Evolutionary conservation across 2,113 vertebrate genomes (phyloP), one percentile per base, ranked within the genome.

Genomic region (Petaurus breviceps): DNA sequence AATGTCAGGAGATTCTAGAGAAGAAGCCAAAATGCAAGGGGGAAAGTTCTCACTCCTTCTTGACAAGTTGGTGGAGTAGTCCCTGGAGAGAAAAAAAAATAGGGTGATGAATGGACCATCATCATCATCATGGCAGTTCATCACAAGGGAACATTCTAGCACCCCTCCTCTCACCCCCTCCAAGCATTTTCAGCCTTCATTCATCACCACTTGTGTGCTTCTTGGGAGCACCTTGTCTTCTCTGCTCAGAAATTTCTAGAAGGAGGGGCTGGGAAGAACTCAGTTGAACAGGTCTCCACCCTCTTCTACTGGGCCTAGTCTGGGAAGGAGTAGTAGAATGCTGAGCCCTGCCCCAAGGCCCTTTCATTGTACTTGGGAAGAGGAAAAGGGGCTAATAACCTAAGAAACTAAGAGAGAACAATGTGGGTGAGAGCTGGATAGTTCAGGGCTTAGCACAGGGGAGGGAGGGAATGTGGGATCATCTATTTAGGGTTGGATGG

Each of bases 311-410:
- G 50, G 22, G 23, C 10, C 11, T 49, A 23, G 14, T 37, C 0
- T 6, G 19, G 0, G 6, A 47, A 37, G 24, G 68, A 43, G 4
- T 28, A 49, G 46, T 43, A 46, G 51, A 50, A 8, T 31, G 51
- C 1, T 26, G 1, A 11, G 57, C 1, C 16, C 31, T 28, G 46
- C 1, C 4, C 89, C 95, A 26, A 28, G 6, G 90, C 26, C 49
- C 16, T 12, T 8, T 92, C 89, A 25, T 49, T 47, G 23, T 52
- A 19, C 25, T 43, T 51, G 31, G 91, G 16, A 94, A 8, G 92
- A 53, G 1, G 3, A 9, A 31, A 26, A 0, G 0, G 2, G 14
- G 0, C 10, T 37, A 68, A 68, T 68, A 68, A 61, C 11, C 11
- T 37, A 68, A 68, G 57, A 68, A 68, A 37, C 61, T 16, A 37